Base-by-base conservation (phyloP, 2,797 vertebrate species). In the Helicolenus hilgendorfi region DNA sequence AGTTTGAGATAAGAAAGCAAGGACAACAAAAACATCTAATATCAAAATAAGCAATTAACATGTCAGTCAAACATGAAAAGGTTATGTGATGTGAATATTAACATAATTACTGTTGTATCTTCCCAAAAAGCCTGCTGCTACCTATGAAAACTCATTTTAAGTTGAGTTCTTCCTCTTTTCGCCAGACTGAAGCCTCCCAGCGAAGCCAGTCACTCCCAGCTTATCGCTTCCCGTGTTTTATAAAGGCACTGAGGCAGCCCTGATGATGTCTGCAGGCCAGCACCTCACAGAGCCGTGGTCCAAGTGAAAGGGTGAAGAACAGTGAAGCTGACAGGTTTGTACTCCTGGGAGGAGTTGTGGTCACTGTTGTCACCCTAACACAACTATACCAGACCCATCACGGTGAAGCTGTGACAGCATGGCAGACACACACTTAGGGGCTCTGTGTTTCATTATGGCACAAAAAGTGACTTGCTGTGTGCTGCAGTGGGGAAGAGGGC, bases 271-370 rank as follows among this genome's bases (percentile, higher is more conserved):
- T 81, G 80, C 2, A 8, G 70, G 72, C 27, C 58, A 5, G 26
- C 74, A 68, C 20, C 58, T 26, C 69, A 13, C 55, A 7, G 38
- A 72, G 18, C 33, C 18, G 59, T 22, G 29, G 78, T 74, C 0
- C 2, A 62, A 83, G 79, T 33, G 84, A 83, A 20, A 53, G 74
- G 72, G 77, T 78, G 87, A 92, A 18, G 2, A 76, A 55, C n/a
- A 71, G 75, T 7, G 0, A 68, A 36, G 84, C 80, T 45, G 74
- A 79, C 86, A 89, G 79, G 55, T 79, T n/a, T 53, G 36, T 2
- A 73, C 84, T 81, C 73, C 3, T 68, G 60, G 64, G 79, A 89
- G 59, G 63, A 79, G 72, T 75, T 24, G 20, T 7, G 38, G 1
- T 1, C 33, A 64, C 78, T 70, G 64, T 83, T 76, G 87, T 78